A percentile compares a stretch with the other conserved stretches of the same genome.
Evolutionary conservation across 1,140 invertebrate species (phyloP).

Genomic region (Atta cephalotes): DNA sequence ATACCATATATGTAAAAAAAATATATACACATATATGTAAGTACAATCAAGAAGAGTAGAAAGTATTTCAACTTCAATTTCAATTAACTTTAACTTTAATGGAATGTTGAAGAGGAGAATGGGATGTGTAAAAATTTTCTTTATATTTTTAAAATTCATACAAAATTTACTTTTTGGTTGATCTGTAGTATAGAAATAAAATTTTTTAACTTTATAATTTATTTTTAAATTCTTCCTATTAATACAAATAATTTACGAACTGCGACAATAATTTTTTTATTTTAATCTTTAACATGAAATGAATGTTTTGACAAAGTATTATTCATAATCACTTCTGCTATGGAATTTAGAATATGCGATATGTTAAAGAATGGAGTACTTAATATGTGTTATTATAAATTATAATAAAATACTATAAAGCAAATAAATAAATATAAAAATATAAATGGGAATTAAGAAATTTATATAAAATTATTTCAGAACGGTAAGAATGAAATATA

Average conservation of each 20-base stretch:
- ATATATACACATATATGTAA: not conserved
- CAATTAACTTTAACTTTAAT: not conserved
- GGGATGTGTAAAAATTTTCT: not conserved
- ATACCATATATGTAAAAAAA: not conserved
- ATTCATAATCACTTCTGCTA: not conserved
- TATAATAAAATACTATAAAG: not conserved
- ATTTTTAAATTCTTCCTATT: slow-evolving; percentile 17
- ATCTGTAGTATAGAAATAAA: slow-evolving; percentile 9
- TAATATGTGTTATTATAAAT: not conserved
- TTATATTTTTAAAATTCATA: not conserved
- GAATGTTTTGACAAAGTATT: not conserved
- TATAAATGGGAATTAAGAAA: not conserved
- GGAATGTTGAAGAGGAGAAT: not conserved
- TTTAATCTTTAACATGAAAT: slow-evolving; percentile 5
- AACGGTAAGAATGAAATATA: not conserved
- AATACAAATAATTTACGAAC: slow-evolving; percentile 22
- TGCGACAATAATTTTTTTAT: not conserved
- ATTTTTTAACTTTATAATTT: not conserved
- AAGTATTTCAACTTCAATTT: not conserved
- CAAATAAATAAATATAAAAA: not conserved
- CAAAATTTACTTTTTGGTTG: slow-evolving; percentile 8
- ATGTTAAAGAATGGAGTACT: not conserved
- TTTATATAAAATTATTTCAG: slow-evolving; percentile 16
- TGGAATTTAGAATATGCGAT: not conserved
- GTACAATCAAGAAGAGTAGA: slow-evolving; percentile 3